Evolutionary conservation across 64 coral and sea anemone genomes (phyloP).

Genomic region (Montipora sp.): DNA sequence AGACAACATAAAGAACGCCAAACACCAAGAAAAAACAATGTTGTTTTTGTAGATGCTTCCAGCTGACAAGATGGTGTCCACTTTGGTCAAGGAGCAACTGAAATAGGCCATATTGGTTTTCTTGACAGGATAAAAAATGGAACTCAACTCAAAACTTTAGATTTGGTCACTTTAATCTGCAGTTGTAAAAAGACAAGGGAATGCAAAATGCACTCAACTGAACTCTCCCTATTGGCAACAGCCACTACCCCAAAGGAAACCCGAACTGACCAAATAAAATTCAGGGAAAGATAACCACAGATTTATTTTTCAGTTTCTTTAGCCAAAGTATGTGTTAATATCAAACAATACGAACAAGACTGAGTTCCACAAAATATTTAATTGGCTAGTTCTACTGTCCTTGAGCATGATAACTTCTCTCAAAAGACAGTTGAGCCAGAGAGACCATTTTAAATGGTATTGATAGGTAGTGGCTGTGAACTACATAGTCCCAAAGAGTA

Average conservation of each 20-base stretch:
- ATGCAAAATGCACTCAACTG: no score
- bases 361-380: background rate
- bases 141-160: no score
- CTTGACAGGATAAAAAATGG: no score
- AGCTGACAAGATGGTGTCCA: background rate
- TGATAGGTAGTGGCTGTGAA: no score
- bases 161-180: no score
- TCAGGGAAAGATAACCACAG: background rate
- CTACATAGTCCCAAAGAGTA: background rate
- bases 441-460: background rate
- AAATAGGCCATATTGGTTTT: no score
- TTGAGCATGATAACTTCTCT: background rate
- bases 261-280: no score
- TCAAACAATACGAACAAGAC: background rate
- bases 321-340: background rate
- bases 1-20: background rate
- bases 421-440: background rate
- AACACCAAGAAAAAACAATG: background rate
- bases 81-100: no score
- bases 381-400: background rate
- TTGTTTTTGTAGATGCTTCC: background rate
- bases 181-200: no score
- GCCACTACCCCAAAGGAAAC: no score
- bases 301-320: constrained; percentile 13
- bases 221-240: no score